A percentile compares a stretch with the other conserved stretches of the same genome.
These are phyloP conservation scores for Centropus unirufus DNA, from an alignment of 2,113 vertebrate species.

Conservation along the genomic window DNA sequence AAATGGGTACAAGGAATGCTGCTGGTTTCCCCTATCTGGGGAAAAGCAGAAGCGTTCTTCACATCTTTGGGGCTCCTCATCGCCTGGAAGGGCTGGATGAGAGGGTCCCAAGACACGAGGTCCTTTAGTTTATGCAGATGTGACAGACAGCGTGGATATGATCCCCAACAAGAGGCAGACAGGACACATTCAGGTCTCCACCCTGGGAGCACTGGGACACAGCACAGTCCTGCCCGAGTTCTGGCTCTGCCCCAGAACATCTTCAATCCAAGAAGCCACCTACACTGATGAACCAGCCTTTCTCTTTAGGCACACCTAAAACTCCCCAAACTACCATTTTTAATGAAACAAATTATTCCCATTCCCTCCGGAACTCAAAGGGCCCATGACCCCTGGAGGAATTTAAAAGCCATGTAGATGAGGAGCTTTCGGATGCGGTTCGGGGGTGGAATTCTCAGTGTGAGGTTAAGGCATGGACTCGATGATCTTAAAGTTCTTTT, in stretches of 20 bases:
- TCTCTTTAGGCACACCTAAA: background rate
- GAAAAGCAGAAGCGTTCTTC: background rate
- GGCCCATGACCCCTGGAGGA: background rate
- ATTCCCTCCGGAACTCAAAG: background rate
- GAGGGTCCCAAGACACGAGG: background rate
- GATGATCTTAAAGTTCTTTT: no score
- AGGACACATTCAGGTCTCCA: rapidly evolving
- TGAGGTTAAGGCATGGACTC: no score
- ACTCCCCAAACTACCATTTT: background rate
- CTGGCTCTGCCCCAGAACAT: background rate
- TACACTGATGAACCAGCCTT: background rate
- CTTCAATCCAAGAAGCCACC: background rate
- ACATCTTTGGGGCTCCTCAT: background rate
- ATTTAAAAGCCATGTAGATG: no score
- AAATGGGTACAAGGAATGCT: background rate
- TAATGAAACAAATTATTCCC: background rate
- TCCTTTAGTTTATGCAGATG: background rate
- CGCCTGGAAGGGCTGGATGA: background rate
- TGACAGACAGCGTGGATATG: background rate
- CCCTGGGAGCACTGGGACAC: background rate
- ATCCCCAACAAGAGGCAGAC: background rate
- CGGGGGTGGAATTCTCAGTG: no score
- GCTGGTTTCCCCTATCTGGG: background rate
- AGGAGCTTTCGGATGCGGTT: no score
- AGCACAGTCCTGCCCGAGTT: background rate